Base-by-base conservation (phyloP, 2,888 invertebrate genomes). In the Dryobotodes eremita region DNA sequence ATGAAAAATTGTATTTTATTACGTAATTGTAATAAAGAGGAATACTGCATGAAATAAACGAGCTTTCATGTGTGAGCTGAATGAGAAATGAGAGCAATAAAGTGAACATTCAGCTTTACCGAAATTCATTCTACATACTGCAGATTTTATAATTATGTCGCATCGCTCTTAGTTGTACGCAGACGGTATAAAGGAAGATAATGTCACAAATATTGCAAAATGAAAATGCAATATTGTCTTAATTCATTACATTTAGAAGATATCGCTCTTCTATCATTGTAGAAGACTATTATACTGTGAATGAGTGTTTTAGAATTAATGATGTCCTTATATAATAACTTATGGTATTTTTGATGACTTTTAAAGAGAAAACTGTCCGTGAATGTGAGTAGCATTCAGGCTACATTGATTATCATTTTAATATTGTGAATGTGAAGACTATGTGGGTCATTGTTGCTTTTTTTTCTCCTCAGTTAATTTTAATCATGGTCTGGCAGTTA, bases 1-100 rank as follows among this genome's bases (percentile, higher is more conserved):
- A 83, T 85, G 80, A 83, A 85, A 83, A 83, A 77, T 86, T 70
- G 77, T 69, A 80, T 73, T 85, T 86, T 85, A 83, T 72, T 77
- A 75, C 48, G 68, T 75, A 59, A 83, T 80, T 77, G 59, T 79
- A 75, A 72, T 78, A 80, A 70, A 75, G 36, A 31, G 11, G 36
- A 61, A 75, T 72, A 61, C 42, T 68, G 66, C 31, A 76, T 76
- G 59, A 83, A 83, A 68, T 85, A 36, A 68, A 82, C 10, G 55
- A 66, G 62, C 17, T 46, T 57, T 57, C 84, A 82, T 72, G 50
- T 68, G 46, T 68, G 50, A n/a, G 48, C 57, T 57, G 55, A 72
- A 85, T 57, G 66, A 62, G 50, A 68, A 80, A 72, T 50, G 66
- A 62, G 36, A 23, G 31, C 13, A 46, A 46, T 80, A 69, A 72